A percentile compares a stretch with the other conserved stretches of the same genome.
These are phyloP conservation scores for Philopotamus ludificatus DNA, from an alignment of 1,140 invertebrate species.

Conservation along the genomic window DNA sequence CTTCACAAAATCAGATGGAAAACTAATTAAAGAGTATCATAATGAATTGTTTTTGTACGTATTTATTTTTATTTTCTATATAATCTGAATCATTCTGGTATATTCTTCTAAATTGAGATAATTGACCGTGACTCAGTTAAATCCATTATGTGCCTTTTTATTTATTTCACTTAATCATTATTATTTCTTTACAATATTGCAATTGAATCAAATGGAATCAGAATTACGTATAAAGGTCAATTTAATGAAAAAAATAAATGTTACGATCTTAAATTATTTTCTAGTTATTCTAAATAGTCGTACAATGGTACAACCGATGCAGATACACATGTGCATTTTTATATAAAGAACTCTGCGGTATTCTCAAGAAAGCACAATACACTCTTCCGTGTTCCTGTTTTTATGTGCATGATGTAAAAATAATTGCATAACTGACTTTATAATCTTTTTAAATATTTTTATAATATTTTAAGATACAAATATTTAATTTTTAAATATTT, in stretches of 20 bases:
- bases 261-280: neutral
- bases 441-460: neutral
- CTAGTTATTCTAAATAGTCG: neutral
- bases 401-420: neutral
- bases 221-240: neutral
- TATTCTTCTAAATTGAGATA: too few species aligned
- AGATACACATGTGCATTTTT: neutral
- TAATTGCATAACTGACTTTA: neutral
- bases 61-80: too few species aligned
- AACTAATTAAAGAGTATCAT: too few species aligned
- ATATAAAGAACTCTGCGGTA: neutral
- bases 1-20: too few species aligned
- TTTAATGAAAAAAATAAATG: neutral
- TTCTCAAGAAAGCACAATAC: neutral
- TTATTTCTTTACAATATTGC: neutral
- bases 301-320: neutral
- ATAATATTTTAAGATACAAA: neutral
- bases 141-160: neutral
- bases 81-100: too few species aligned
- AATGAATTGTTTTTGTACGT: too few species aligned
- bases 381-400: neutral
- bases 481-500: neutral
- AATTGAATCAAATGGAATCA: too few species aligned
- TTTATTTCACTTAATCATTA: neutral
- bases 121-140: too few species aligned